Conservation (phyloP, 2,113 vertebrate genomes). For the Oryzias curvinotus region DNA sequence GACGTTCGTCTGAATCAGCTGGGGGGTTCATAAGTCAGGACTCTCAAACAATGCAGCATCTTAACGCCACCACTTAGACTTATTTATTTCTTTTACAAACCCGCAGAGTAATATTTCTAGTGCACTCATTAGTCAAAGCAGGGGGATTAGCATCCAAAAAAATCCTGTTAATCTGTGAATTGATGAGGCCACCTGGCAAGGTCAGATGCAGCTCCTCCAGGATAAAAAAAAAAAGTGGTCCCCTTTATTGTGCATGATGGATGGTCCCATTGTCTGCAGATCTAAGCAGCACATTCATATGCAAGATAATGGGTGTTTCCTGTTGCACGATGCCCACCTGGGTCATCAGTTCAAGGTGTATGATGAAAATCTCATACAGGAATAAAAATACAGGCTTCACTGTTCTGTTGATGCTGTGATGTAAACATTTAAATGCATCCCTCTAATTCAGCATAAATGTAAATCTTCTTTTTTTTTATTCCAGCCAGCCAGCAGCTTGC, state of each 20-base stretch:
- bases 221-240: slow-evolving; percentile 10
- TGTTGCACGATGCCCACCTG: not conserved
- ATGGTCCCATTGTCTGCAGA: slow-evolving; percentile 14
- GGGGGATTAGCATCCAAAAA: slow-evolving; percentile 37
- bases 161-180: slow-evolving; percentile 59
- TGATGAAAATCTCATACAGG: slow-evolving; percentile 2
- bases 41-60: slow-evolving; percentile 22
- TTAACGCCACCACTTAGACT: slow-evolving; percentile 33
- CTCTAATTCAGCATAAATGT: not conserved
- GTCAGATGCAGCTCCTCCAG: slow-evolving; percentile 42
- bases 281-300: not conserved
- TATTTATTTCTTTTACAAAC: not conserved
- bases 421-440: not conserved
- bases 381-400: not conserved
- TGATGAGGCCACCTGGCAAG: slow-evolving; percentile 59
- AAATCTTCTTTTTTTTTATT: slow-evolving; percentile 31
- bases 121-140: slow-evolving; percentile 22
- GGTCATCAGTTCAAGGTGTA: not conserved
- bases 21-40: slow-evolving; percentile 28
- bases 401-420: slow-evolving; percentile 4
- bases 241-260: slow-evolving; percentile 36
- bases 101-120: slow-evolving; percentile 22
- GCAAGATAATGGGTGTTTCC: not conserved
- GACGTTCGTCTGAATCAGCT: slow-evolving; percentile 1
- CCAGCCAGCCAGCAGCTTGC: slow-evolving; percentile 27